Percentiles rank a stretch among this genome's conserved stretches.
Evolutionary conservation across 2,888 invertebrate species (phyloP).

Genomic region (Meteorus colon): DNA sequence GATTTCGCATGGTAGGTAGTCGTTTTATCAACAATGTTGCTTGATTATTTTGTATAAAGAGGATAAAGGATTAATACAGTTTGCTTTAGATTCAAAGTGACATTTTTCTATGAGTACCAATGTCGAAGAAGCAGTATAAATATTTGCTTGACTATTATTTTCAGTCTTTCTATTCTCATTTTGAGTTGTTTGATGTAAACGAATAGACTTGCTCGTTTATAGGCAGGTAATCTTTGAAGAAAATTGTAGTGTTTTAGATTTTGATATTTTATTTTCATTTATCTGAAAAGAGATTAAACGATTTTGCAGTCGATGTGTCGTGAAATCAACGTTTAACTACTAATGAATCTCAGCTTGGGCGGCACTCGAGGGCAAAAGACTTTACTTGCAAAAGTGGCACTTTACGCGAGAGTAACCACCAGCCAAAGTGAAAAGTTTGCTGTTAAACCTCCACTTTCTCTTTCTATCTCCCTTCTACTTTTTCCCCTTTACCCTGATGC

Average conservation of each 20-base stretch:
- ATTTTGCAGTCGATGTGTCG: slow-evolving; percentile 9
- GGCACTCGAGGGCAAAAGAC: slow-evolving; percentile 31
- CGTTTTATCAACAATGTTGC: slow-evolving; percentile 1
- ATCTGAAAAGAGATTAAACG: background rate
- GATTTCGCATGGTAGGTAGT: background rate
- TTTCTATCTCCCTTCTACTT: background rate
- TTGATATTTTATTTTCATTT: background rate
- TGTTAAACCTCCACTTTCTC: slow-evolving; percentile 28
- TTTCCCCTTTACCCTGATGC: background rate
- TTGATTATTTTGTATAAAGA: background rate
- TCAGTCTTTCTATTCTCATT: background rate
- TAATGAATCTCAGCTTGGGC: slow-evolving; percentile 40
- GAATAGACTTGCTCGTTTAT: background rate
- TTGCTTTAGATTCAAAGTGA: background rate
- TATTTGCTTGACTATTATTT: background rate
- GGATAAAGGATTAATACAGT: background rate
- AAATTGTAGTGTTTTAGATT: background rate
- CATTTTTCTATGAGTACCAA: background rate
- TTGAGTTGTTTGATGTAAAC: background rate
- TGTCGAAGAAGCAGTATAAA: no score
- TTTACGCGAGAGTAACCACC: slow-evolving; percentile 25
- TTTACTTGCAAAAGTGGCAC: slow-evolving; percentile 30
- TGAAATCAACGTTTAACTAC: slow-evolving; percentile 28
- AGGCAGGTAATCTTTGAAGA: background rate
- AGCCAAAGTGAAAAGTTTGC: slow-evolving; percentile 40